Evolutionary conservation across 2,113 vertebrate genomes (phyloP), one percentile per base, ranked within the genome.

Genomic region (Lichenostomus cassidix): DNA sequence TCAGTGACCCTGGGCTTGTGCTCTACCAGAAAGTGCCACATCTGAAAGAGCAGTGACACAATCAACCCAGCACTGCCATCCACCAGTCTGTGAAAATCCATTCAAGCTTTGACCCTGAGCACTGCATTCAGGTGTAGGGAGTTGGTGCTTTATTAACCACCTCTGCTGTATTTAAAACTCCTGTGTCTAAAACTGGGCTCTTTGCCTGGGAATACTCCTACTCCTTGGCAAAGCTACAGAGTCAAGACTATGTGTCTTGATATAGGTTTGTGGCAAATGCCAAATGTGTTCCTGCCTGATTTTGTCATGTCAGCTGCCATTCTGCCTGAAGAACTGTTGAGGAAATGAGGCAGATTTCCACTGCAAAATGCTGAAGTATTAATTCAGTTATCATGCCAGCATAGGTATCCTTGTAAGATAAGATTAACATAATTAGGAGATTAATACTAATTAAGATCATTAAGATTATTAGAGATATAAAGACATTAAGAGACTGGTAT

Each of bases 201-300:
- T 89, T 64, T 78, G 82, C 73, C 88, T 92, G 68, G 19, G 87
- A 50, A 58, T 89, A 69, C 88, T 95, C 76, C 93, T 78, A 96
- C 87, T 93, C 73, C 71, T 87, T 96, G 94, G 83, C 76, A 95
- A 71, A 94, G 42, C 42, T 46, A 35, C 42, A 49, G 56, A 96
- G 64, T 37, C 70, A 89, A 80, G 78, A 55, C 68, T 80, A 6
- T 52, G 17, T 46, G 17, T 88, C 92, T 90, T 77, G 50, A 68
- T 92, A 79, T 31, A 90, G 70, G 75, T 78, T 91, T 52, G 85
- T 94, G 83, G 71, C 82, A 94, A 96, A 90, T 80, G 79, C 71
- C 88, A 91, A 86, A 86, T 71, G 42, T 81, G 60, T 69, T 95
- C 87, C 60, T 96, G 87, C 85, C 92, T 91, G 80, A 55, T 94